Conservation (phyloP, 2,888 invertebrate genomes). For the Podotricha telesiphe region DNA sequence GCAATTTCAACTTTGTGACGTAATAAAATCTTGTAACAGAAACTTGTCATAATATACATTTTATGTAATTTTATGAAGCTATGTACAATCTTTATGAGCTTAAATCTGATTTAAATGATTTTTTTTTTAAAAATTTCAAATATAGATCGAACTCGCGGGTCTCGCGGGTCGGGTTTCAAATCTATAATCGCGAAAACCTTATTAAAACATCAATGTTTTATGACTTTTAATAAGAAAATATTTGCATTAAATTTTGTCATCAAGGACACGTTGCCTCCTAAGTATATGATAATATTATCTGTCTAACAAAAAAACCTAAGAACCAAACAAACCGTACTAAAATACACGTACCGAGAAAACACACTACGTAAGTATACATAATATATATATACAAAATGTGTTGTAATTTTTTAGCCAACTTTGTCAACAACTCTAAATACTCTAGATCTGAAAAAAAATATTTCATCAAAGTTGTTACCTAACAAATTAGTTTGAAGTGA, state of each 20-base stretch:
- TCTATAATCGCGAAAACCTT: no score
- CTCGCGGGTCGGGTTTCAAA: no score
- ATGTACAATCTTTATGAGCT: not conserved
- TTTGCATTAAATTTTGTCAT: no score
- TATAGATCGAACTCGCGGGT: no score
- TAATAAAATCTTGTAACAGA: slow-evolving; percentile 46
- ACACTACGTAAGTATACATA: no score
- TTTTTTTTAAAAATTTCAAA: not conserved
- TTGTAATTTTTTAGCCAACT: not conserved
- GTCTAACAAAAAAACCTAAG: no score
- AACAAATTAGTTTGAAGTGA: slow-evolving; percentile 32
- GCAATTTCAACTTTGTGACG: slow-evolving; percentile 49
- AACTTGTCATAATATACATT: slow-evolving; percentile 25
- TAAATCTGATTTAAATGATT: not conserved
- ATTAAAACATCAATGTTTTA: no score
- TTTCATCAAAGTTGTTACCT: slow-evolving; percentile 33
- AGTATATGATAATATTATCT: no score
- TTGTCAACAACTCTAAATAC: not conserved
- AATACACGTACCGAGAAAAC: no score
- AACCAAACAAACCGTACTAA: no score
- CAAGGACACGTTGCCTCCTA: no score
- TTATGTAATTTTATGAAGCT: slow-evolving; percentile 3
- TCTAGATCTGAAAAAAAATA: slow-evolving; percentile 3
- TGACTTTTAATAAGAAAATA: no score
- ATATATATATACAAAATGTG: not conserved